Evolutionary conservation across 1,140 invertebrate species (phyloP).

Genomic region (Eurosta solidaginis): DNA sequence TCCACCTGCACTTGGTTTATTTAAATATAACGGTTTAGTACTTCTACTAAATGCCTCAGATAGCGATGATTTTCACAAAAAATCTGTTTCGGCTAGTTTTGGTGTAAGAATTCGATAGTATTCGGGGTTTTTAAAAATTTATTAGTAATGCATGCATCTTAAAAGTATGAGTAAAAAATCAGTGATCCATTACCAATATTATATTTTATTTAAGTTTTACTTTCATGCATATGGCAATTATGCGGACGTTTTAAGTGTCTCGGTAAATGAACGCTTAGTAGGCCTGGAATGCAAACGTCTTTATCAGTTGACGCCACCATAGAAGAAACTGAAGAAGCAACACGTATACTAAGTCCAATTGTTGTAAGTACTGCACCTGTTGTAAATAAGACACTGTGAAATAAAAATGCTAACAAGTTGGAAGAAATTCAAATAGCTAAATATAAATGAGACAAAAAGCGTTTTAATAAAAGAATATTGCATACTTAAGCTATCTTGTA

Average conservation of each 20-base stretch:
- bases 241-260: constrained; percentile 45
- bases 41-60: constrained; percentile 52
- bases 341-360: constrained; percentile 39
- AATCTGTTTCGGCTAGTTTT: constrained; percentile 49
- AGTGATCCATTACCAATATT: not conserved
- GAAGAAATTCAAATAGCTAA: not conserved
- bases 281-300: constrained; percentile 37
- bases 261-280: constrained; percentile 41
- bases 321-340: constrained; percentile 46
- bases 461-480: no score
- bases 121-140: no score
- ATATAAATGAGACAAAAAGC: no score
- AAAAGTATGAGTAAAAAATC: not conserved
- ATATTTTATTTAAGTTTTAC: constrained; percentile 39
- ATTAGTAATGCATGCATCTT: no score
- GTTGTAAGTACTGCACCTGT: constrained; percentile 40
- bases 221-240: constrained; percentile 43
- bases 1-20: constrained; percentile 39
- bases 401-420: not conserved
- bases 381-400: not conserved
- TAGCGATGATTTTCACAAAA: constrained; percentile 54
- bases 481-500: no score
- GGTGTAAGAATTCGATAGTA: constrained; percentile 50
- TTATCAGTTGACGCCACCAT: constrained; percentile 43
- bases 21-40: constrained; percentile 55